These are phyloP conservation scores for Drosophila sucinea DNA, from an alignment of 1,140 invertebrate species.

Conservation along the genomic window DNA sequence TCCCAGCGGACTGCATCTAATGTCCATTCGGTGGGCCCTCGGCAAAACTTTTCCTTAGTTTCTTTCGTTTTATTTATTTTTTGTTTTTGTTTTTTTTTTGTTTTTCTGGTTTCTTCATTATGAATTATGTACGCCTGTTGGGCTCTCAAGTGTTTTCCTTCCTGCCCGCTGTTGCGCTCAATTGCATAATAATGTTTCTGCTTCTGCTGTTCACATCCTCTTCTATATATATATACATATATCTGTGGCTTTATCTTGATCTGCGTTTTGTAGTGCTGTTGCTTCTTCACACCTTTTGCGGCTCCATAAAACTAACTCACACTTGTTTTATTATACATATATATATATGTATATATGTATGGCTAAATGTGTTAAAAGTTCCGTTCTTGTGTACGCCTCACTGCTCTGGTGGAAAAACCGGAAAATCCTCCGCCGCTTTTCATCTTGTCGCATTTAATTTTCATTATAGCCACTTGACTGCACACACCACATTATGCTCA, in stretches of 20 bases:
- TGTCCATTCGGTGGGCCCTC: slow-evolving; percentile 41
- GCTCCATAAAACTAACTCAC: slow-evolving; percentile 43
- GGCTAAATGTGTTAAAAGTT: slow-evolving; percentile 76
- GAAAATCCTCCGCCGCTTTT: slow-evolving; percentile 24
- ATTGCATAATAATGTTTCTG: slow-evolving; percentile 68
- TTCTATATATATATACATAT: slow-evolving; percentile 8
- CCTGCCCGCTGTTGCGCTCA: slow-evolving; percentile 42
- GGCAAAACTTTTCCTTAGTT: slow-evolving; percentile 11
- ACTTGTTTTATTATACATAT: slow-evolving; percentile 16
- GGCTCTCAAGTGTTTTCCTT: slow-evolving; percentile 59
- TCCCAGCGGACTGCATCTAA: slow-evolving; percentile 59
- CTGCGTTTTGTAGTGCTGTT: slow-evolving; percentile 22
- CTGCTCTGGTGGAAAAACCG: slow-evolving; percentile 51
- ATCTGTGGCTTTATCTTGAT: slow-evolving; percentile 29
- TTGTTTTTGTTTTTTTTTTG: slow-evolving; percentile 17
- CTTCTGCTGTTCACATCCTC: slow-evolving; percentile 8
- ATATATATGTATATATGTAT: slow-evolving; percentile 12
- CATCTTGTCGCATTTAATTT: slow-evolving; percentile 69
- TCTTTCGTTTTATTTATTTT: slow-evolving; percentile 16
- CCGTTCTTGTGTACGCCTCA: slow-evolving; percentile 50
- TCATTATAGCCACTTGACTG: slow-evolving; percentile 77
- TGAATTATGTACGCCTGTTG: slow-evolving; percentile 56
- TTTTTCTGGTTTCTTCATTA: slow-evolving; percentile 46
- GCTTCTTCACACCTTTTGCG: slow-evolving; percentile 54
- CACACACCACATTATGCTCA: slow-evolving; percentile 43